phyloP scores from a whole-genome alignment of 2,888 invertebrate genomes.

The Acanthopleura granulata region DNA sequence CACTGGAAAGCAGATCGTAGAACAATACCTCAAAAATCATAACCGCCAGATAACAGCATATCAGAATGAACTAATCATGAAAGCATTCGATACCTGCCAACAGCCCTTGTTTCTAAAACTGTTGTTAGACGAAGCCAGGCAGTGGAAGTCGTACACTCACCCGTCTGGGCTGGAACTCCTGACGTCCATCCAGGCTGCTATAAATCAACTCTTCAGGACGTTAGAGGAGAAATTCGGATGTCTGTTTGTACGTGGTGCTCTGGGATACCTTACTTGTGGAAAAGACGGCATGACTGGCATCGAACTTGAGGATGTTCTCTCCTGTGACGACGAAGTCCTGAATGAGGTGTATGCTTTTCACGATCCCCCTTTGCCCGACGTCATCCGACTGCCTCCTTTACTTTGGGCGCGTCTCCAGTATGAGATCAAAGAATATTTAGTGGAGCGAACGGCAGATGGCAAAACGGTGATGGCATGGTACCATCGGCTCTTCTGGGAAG shows the following conservation, averaged over 20 bases:
- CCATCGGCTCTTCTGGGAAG: conserved; percentile 49
- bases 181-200: conserved; percentile 31
- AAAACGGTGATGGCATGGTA: conserved; percentile 57
- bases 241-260: conserved; percentile 31
- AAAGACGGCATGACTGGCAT: conserved; percentile 34
- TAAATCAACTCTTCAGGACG: conserved; percentile 31
- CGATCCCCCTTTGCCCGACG: conserved; percentile 39
- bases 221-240: conserved; percentile 38
- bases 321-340: conserved; percentile 40
- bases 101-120: conserved; percentile 45
- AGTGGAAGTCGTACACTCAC: conserved; percentile 37
- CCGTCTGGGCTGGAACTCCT: conserved; percentile 18
- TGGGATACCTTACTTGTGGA: conserved; percentile 41
- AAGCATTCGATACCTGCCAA: conserved; percentile 25
- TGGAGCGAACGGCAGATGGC: conserved; percentile 47
- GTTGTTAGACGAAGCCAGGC: conserved; percentile 32
- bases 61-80: conserved; percentile 28
- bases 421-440: conserved; percentile 46
- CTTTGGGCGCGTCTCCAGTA: conserved; percentile 48
- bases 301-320: conserved; percentile 42
- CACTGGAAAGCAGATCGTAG: conserved; percentile 30
- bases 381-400: conserved; percentile 43
- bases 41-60: conserved; percentile 26
- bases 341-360: conserved; percentile 44
- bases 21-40: conserved; percentile 21